These are phyloP conservation scores for Eulemur albifrons DNA, from an alignment of 2,797 vertebrate genomes.

Conservation along the genomic window DNA sequence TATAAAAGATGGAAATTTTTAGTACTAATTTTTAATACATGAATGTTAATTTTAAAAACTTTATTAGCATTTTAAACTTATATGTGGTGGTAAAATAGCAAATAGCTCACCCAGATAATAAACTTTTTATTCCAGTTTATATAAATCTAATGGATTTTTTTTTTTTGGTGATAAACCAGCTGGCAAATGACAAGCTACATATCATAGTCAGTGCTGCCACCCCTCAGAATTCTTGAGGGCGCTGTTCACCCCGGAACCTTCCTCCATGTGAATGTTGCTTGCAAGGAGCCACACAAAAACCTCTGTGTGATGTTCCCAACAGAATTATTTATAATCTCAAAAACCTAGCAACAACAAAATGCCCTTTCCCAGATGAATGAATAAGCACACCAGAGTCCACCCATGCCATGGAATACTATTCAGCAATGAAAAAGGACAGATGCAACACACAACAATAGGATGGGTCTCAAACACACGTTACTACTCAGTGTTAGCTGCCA, in stretches of 20 bases:
- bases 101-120: not conserved
- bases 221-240: not conserved
- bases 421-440: not conserved
- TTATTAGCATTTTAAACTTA: not conserved
- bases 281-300: not conserved
- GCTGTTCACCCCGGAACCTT: not conserved
- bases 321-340: not conserved
- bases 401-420: too few relatives aligned
- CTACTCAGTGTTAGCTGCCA: not conserved
- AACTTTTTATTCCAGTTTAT: not conserved
- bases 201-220: too few relatives aligned
- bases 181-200: not conserved
- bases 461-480: not conserved
- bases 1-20: not conserved
- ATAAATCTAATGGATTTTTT: not conserved
- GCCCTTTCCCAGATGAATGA: too few relatives aligned
- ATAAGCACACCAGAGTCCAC: not conserved
- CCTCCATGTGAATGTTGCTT: not conserved
- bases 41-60: not conserved
- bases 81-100: not conserved
- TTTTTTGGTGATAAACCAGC: not conserved
- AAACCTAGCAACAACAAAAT: not conserved
- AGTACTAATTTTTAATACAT: not conserved
- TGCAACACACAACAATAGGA: rapidly evolving
- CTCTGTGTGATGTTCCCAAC: too few relatives aligned